Base-by-base conservation (phyloP, 2,113 vertebrate species). In the Oryzias celebensis region DNA sequence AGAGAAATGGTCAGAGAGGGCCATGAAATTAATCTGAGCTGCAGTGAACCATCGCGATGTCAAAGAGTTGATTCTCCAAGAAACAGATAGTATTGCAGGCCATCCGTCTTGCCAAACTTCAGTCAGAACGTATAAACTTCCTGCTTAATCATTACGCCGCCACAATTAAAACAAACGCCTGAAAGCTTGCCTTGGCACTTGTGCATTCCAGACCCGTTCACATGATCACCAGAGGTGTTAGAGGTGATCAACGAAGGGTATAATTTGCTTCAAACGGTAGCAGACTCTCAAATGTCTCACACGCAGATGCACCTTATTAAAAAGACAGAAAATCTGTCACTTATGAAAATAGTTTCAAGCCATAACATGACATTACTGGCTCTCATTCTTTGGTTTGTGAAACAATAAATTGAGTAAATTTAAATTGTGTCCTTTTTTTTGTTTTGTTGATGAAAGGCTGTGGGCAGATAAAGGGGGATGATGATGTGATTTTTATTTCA, bases 141-240 rank as follows among this genome's bases (percentile, higher is more conserved):
- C 71, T 72, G 65, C 82, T 92, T 87, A 81, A 92, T 92, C 91
- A 91, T 69, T 49, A 77, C 47, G 59, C 66, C 62, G 64, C 50
- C 7, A 69, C 91, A 91, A 92, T 90, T 90, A 90, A 83, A 92
- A 88, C 66, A 76, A 87, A 91, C 83, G 79, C 83, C 65, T 81
- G 58, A 61, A 58, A 83, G 75, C 66, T 72, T 57, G 72, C 68
- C 66, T 68, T 67, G 69, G 60, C 67, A 62, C 76, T 81, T 66
- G 31, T 79, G 71, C 58, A 83, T 85, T 88, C 87, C 56, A 59
- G 49, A 63, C 62, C 46, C 50, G 50, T 70, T 66, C 61, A 58
- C 59, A 62, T 61, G 76, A 86, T 88, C 81, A 88, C 83, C 53
- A 58, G 47, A 63, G 72, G 66, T 72, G 68, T 88, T 81, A 52